Conservation (phyloP, 2,113 vertebrate species). For the Rhea americana region DNA sequence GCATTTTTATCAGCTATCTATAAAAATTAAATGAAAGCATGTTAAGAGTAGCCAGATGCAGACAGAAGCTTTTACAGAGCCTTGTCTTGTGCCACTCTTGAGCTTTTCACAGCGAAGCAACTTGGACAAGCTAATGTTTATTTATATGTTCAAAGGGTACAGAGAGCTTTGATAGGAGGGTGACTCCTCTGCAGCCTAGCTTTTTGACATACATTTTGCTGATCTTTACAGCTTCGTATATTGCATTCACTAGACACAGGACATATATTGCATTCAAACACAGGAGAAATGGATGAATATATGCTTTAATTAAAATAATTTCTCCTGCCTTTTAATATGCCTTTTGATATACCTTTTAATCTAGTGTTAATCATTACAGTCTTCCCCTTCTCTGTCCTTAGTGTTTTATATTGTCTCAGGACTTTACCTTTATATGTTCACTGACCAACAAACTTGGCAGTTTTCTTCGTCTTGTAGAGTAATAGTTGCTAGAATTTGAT, state of each 20-base stretch:
- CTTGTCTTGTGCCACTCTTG: fast-evolving
- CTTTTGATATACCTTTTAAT: background rate
- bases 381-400: background rate
- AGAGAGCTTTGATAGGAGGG: conserved; percentile 28
- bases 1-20: background rate
- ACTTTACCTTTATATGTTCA: background rate
- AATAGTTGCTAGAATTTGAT: background rate
- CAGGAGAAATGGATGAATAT: background rate
- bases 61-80: background rate
- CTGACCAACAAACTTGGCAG: background rate
- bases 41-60: background rate
- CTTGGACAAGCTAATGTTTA: conserved; percentile 11
- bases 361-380: background rate
- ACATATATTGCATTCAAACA: background rate
- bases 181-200: background rate
- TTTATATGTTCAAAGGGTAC: conserved; percentile 43
- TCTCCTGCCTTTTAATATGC: background rate
- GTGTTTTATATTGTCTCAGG: background rate
- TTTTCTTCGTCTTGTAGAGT: background rate
- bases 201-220: conserved; percentile 6
- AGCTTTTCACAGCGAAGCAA: background rate
- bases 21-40: background rate
- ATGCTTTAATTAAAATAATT: background rate
- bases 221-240: background rate
- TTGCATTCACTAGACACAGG: background rate